Evolutionary conservation across 2,888 invertebrate genomes (phyloP), one percentile per base, ranked within the genome.

Genomic region (Diaprepes abbreviatus): DNA sequence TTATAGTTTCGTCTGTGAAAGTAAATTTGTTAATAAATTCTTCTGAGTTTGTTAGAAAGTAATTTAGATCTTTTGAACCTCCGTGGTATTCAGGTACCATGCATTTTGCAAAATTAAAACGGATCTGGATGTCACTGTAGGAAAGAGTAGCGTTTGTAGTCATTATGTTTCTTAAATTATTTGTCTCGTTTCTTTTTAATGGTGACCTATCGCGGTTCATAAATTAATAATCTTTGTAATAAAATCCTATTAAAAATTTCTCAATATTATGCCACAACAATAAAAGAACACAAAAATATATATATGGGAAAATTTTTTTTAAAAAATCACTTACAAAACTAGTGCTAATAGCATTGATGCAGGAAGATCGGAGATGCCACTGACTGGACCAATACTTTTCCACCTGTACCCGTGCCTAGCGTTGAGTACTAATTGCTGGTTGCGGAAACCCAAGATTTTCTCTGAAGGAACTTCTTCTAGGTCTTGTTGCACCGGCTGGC

Each of bases 381-480:
- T 31, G 14, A 31, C 3, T 31, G 1, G 50, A 50, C 50, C 50
- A 50, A 50, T 50, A 19, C 50, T 50, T 50, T 16, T 31, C 31
- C 16, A 7, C 31, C 7, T 24, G 3, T n/a, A 17, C 16, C 50
- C 28, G 28, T 28, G 31, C 14, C 50, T 50, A 31, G 50, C 14
- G 14, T 28, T 3, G 50, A 50, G 50, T 16, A 31, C 10, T 16
- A 12, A 50, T 12, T 5, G n/a, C 28, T 5, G n/a, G 3, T 31
- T 14, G 24, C 50, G 28, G 24, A 33, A 19, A 36, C 35, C 14
- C 57, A 57, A 57, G 57, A 57, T 52, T 57, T 40, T 57, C 38
- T 6, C 57, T 36, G 57, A 57, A 57, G 57, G 57, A 57, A 36
- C 50, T 17, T 57, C 38, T 57, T 57, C 57, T 36, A 57, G 36